Evolutionary conservation across 2,113 vertebrate species (phyloP).

Genomic region (Carlito syrichta): DNA sequence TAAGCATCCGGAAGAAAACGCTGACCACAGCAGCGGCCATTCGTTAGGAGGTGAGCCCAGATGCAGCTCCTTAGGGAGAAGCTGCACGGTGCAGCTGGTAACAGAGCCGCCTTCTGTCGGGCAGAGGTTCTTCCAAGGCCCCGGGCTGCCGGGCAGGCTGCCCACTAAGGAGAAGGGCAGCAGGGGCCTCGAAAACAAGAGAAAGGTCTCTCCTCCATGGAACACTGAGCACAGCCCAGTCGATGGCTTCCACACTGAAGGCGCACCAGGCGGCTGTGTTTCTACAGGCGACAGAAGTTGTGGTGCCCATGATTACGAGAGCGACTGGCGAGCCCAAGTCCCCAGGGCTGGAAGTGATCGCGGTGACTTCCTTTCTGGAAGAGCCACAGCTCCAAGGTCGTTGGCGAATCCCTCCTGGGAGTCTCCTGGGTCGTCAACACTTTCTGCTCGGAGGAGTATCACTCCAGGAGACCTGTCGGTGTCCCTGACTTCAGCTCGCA

Average conservation of each 20-base stretch:
- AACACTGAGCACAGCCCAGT: background rate
- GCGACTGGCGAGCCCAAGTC: conserved; percentile 37
- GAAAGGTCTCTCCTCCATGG: background rate
- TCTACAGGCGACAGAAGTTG: background rate
- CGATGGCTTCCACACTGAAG: background rate
- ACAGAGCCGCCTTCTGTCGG: background rate
- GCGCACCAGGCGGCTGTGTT: background rate
- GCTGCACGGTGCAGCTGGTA: background rate
- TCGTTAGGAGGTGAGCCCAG: background rate
- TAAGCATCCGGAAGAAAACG: background rate
- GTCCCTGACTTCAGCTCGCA: background rate
- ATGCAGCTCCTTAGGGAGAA: background rate
- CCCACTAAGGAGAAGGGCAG: background rate
- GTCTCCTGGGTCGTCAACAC: background rate
- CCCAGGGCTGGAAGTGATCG: background rate
- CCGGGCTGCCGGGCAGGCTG: background rate
- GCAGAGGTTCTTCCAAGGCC: background rate
- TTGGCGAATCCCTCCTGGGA: background rate
- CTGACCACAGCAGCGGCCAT: background rate
- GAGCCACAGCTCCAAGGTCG: conserved; percentile 1
- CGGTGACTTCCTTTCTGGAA: background rate
- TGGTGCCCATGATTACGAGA: background rate
- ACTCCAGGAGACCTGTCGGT: background rate
- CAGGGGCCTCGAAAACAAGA: background rate
- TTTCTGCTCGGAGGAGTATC: background rate